Evolutionary conservation across 2,113 vertebrate species (phyloP), one percentile per base, ranked within the genome.

Genomic region (Calidris pugnax): DNA sequence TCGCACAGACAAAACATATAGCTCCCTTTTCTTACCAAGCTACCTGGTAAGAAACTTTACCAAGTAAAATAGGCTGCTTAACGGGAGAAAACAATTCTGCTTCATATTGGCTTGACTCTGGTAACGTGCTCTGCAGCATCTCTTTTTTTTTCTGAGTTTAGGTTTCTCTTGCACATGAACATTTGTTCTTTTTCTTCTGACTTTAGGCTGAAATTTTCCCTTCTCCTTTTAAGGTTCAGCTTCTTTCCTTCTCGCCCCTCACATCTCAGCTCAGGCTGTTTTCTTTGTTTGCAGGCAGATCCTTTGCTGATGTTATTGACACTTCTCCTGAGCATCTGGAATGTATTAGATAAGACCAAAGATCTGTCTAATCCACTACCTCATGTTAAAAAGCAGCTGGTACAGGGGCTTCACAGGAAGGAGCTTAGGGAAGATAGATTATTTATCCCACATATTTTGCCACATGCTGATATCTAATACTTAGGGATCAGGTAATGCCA

Each of bases 401-500:
- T 95, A 96, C 74, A 95, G 94, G 50, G 91, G 71, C 92, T 97
- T 93, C 89, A 85, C 84, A 76, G 91, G 92, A 96, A 89, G 80
- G 66, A 91, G 62, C 57, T 93, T 89, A 92, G 45, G 74, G 81
- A 93, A 95, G 89, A 94, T 62, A 87, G 90, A 92, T 95, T 95
- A 87, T 96, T 95, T 96, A 89, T 92, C 86, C 94, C 84, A 89
- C 81, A 55, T 95, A 93, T 87, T 96, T 93, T 94, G 86, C 89
- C 91, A 95, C 95, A 96, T 97, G 94, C 92, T 95, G 94, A 87
- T 97, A 93, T 47, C 76, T 82, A 89, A 96, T 97, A 96, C 76
- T 64, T 81, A 87, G 66, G 87, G 86, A 96, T 95, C 94, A 92
- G 90, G 59, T 93, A 85, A 95, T 96, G 62, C 77, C 89, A 85